Percentiles rank a stretch among this genome's conserved stretches.
Conservation (phyloP, 2,888 invertebrate genomes). For the Aplocera efformata region DNA sequence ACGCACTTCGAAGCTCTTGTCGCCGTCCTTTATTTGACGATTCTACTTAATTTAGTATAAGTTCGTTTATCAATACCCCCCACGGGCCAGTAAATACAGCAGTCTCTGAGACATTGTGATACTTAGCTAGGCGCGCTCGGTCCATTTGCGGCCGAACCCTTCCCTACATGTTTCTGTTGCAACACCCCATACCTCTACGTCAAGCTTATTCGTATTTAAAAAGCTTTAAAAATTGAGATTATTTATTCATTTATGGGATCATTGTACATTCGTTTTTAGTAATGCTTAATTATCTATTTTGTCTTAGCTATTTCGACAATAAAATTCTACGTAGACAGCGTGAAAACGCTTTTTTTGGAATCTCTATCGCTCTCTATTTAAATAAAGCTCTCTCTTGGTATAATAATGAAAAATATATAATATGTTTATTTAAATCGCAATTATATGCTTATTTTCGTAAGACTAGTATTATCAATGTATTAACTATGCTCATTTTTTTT, state of each 20-base stretch:
- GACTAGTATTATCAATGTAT: slow-evolving; percentile 14
- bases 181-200: slow-evolving; percentile 48
- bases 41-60: slow-evolving; percentile 77
- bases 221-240: slow-evolving; percentile 79
- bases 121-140: slow-evolving; percentile 55
- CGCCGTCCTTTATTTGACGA: slow-evolving; percentile 74
- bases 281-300: slow-evolving; percentile 38
- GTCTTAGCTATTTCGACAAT: slow-evolving; percentile 57
- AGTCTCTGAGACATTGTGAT: slow-evolving; percentile 79
- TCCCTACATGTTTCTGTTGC: slow-evolving; percentile 19
- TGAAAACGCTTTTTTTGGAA: slow-evolving; percentile 28
- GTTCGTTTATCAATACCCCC: slow-evolving; percentile 66
- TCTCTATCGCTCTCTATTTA: slow-evolving; percentile 61
- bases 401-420: slow-evolving; percentile 21
- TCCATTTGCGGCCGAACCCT: slow-evolving; percentile 24
- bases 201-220: slow-evolving; percentile 62
- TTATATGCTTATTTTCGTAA: slow-evolving; percentile 40
- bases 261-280: slow-evolving; percentile 45
- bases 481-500: slow-evolving; percentile 20
- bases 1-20: slow-evolving; percentile 46
- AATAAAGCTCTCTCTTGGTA: slow-evolving; percentile 58
- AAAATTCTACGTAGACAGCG: slow-evolving; percentile 45
- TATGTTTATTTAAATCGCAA: slow-evolving; percentile 20
- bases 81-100: slow-evolving; percentile 73
- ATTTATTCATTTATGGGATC: slow-evolving; percentile 67